phyloP scores from a whole-genome alignment of 2,888 invertebrate species.

The Aethes cnicana region DNA sequence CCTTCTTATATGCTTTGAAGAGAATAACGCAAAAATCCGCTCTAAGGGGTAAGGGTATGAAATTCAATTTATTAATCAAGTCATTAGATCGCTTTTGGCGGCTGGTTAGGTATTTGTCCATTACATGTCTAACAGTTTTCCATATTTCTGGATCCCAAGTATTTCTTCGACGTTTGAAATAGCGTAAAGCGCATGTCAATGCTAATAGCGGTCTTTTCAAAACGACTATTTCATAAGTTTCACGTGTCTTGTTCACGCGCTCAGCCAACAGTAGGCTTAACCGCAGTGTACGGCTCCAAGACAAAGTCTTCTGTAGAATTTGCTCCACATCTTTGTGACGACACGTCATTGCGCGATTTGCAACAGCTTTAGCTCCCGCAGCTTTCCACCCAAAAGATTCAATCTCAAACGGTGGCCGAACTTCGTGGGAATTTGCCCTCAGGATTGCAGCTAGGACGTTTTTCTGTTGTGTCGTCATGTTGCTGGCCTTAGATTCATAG shows the following conservation, averaged over 20 bases:
- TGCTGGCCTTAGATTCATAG: conserved; percentile 28
- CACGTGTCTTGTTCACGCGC: conserved; percentile 37
- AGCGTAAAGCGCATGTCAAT: conserved; percentile 44
- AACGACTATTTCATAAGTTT: conserved; percentile 40
- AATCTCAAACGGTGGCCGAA: conserved; percentile 46
- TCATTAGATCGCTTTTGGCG: too few species aligned
- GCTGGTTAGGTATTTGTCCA: too few species aligned
- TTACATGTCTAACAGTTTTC: conserved; percentile 49
- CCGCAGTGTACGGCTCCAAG: conserved; percentile 46
- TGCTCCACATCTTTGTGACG: conserved; percentile 38
- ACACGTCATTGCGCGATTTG: conserved; percentile 47
- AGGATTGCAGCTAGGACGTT: conserved; percentile 44
- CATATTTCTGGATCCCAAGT: conserved; percentile 45
- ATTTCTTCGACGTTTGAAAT: conserved; percentile 37
- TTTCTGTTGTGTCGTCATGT: conserved; percentile 31
- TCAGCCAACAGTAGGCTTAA: conserved; percentile 47
- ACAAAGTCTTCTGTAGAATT: conserved; percentile 40
- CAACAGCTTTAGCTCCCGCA: conserved; percentile 53
- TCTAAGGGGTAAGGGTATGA: conserved; percentile 44
- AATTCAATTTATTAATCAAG: too few species aligned
- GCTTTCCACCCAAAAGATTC: conserved; percentile 44
- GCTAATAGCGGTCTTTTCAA: conserved; percentile 44
- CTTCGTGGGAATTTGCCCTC: conserved; percentile 49
- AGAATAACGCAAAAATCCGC: conserved; percentile 49
- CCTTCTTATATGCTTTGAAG: conserved; percentile 40